phyloP scores from a whole-genome alignment of 2,113 vertebrate species.

The Thunnus thynnus region DNA sequence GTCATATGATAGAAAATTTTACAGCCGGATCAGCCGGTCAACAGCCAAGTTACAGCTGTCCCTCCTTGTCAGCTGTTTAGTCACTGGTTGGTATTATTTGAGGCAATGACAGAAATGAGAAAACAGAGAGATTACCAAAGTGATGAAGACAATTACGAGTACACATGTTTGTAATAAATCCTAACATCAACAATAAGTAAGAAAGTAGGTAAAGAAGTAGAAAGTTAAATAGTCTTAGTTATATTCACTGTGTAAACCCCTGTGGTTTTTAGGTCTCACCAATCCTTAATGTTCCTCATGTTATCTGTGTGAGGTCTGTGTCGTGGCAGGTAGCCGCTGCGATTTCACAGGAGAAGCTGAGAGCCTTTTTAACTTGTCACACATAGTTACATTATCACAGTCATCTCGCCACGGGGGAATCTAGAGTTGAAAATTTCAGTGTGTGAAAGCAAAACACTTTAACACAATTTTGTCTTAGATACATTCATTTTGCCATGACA shows the following conservation, averaged over 20 bases:
- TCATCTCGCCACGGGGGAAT: conserved; percentile 2
- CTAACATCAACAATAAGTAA: background rate
- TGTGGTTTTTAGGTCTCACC: background rate
- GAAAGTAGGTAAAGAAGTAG: background rate
- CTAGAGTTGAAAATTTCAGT: background rate
- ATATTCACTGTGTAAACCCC: background rate
- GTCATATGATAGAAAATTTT: no score
- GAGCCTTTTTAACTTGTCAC: conserved; percentile 5
- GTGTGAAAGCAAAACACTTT: background rate
- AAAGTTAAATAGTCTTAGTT: background rate
- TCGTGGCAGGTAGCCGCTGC: background rate
- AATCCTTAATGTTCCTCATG: background rate
- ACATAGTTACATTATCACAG: background rate
- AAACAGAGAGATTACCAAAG: background rate
- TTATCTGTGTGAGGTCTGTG: background rate
- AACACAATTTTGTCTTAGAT: background rate
- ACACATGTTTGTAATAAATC: background rate
- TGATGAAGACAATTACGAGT: background rate
- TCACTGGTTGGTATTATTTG: background rate
- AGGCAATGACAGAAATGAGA: background rate
- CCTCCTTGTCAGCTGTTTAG: background rate
- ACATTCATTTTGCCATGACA: no score
- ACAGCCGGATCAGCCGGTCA: no score
- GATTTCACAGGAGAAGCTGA: background rate
- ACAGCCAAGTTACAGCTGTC: background rate